These are phyloP conservation scores for Gambusia yucatana DNA, from an alignment of 2,797 vertebrate genomes.

Conservation along the genomic window DNA sequence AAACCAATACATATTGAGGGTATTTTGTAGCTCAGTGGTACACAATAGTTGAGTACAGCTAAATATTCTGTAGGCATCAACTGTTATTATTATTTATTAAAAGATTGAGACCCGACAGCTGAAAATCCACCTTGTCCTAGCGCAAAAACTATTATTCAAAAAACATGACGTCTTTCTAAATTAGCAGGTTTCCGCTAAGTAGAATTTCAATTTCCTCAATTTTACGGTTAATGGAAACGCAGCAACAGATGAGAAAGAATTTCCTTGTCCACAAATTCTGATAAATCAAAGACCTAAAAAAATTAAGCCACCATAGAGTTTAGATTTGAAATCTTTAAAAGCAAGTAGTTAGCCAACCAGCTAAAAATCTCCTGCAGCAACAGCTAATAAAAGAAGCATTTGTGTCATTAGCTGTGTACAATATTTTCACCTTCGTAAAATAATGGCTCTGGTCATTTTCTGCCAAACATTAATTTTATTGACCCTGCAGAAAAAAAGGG, in stretches of 20 bases:
- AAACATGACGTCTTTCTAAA: no score
- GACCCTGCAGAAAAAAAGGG: slow-evolving; percentile 5
- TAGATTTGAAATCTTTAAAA: neutral
- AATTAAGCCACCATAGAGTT: neutral
- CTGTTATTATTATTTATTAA: neutral
- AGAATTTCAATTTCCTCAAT: no score
- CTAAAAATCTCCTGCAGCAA: neutral
- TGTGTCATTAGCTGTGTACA: neutral
- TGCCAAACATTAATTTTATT: neutral
- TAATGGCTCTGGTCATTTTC: no score
- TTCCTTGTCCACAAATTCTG: neutral
- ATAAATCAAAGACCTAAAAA: neutral
- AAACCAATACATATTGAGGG: neutral
- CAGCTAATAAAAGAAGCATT: neutral
- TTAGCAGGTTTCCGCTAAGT: no score
- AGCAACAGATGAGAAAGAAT: neutral
- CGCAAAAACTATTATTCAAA: no score
- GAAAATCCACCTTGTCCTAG: no score
- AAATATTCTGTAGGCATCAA: neutral
- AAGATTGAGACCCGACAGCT: neutral
- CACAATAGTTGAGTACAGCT: neutral
- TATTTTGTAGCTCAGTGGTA: neutral
- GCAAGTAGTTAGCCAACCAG: neutral
- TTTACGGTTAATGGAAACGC: no score
- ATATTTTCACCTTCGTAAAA: no score